Evolutionary conservation across 2,888 invertebrate genomes (phyloP).

Genomic region (Archaeoteleia sp.): DNA sequence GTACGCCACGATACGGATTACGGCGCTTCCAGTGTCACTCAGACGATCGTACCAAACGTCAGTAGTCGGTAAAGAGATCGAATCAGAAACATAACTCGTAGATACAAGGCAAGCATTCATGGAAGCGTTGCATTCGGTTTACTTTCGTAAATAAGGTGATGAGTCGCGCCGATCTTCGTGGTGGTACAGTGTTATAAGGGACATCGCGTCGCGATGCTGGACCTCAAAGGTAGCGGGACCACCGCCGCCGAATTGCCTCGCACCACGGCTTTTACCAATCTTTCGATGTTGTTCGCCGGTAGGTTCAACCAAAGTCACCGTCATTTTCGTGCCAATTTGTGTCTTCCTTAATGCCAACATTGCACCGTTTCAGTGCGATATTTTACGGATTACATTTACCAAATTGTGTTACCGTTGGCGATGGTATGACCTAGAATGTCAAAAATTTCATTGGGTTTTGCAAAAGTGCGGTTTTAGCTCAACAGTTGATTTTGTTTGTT

Average conservation of each 20-base stretch:
- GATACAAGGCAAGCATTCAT: background rate
- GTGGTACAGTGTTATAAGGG: slow-evolving; percentile 48
- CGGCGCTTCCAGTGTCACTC: slow-evolving; percentile 64
- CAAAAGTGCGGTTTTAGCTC: too few species aligned
- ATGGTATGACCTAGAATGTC: too few species aligned
- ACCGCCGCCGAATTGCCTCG: slow-evolving; percentile 93
- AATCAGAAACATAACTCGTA: background rate
- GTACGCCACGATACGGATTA: slow-evolving; percentile 26
- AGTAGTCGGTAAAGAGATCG: background rate
- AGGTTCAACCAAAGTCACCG: slow-evolving; percentile 72
- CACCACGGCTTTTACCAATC: slow-evolving; percentile 94
- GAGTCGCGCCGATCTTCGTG: slow-evolving; percentile 48
- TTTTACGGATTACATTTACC: too few species aligned
- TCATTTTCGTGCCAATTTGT: slow-evolving; percentile 5
- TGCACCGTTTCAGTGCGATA: too few species aligned
- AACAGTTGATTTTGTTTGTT: too few species aligned
- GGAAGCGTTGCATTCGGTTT: slow-evolving; percentile 1
- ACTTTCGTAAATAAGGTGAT: slow-evolving; percentile 49
- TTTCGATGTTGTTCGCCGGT: slow-evolving; percentile 97
- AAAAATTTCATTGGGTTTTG: too few species aligned
- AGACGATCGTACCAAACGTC: slow-evolving; percentile 47
- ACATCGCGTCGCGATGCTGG: slow-evolving; percentile 81
- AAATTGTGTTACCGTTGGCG: too few species aligned
- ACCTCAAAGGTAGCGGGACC: slow-evolving; percentile 93
- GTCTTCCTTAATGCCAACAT: too few species aligned